Base-by-base conservation (phyloP, 2,888 invertebrate genomes). In the Andrena hattorfiana region DNA sequence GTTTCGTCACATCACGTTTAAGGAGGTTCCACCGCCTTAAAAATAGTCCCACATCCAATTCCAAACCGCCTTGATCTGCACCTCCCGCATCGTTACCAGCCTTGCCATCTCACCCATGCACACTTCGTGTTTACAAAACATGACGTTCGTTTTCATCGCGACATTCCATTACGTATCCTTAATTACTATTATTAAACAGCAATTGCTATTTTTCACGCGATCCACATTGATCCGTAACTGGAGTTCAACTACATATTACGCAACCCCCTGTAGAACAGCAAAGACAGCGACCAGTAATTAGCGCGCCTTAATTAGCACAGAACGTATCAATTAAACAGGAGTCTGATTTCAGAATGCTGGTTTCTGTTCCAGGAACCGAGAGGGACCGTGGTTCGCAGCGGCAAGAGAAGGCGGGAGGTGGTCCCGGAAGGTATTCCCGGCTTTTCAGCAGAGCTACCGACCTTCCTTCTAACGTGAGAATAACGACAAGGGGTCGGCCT, bases 391-490 rank as follows among this genome's bases (percentile, higher is more conserved):
- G 73, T 63, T 35, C 60, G 56, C 67, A 28, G 28, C 16, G 72
- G 54, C 59, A 63, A 71, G 73, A 76, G 81, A 80, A 63, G 67
- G 77, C 74, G 81, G 60, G 70, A 60, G 70, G 63, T 20, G 77
- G 72, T 66, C 63, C 85, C 84, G 84, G 84, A 84, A 87, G 79
- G 56, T 60, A 75, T 74, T 60, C n/a, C 32, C 51, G 68, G 49
- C 78, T 67, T 68, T 68, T 60, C 69, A 71, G 81, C 69, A 73
- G 79, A 67, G 79, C 35, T 59, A 35, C 49, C 74, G 77, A 85
- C 68, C 77, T 86, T 83, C 70, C 74, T 26, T 48, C 76, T 72
- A 70, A 78, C 75, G 68, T 48, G 77, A 77, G 82, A 76, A 66
- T 63, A 83, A 68, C 72, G 59, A 60, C 64, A 51, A 77, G 70